phyloP scores from a whole-genome alignment of 2,888 invertebrate species.

The Alentia gelatinosa region DNA sequence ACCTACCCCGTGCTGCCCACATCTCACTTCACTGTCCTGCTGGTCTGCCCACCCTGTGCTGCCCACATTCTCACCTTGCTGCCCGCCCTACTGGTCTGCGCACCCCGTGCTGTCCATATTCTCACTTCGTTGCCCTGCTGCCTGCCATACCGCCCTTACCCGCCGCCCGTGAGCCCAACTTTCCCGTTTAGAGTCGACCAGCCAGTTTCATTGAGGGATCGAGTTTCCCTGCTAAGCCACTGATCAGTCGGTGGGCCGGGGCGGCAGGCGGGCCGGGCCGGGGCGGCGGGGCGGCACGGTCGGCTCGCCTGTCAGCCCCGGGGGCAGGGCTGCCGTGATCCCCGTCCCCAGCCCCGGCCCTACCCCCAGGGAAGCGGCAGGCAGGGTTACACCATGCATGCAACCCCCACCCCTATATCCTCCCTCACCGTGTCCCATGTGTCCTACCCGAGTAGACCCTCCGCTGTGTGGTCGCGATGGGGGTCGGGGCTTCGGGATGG shows the following conservation, averaged over 20 bases:
- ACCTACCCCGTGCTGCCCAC: no score
- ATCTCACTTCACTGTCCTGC: no score
- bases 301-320: conserved; percentile 48
- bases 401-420: background rate
- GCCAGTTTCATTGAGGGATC: conserved; percentile 44
- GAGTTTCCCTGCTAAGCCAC: conserved; percentile 20
- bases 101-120: no score
- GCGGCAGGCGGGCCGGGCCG: background rate
- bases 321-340: conserved; percentile 52
- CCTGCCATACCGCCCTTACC: background rate
- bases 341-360: background rate
- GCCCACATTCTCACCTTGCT: no score
- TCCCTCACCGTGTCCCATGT: background rate
- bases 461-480: background rate
- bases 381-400: conserved; percentile 40
- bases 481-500: background rate
- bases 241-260: conserved; percentile 11
- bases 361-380: conserved; percentile 27
- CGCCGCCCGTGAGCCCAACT: background rate
- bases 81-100: no score
- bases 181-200: background rate
- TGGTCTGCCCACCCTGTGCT: no score
- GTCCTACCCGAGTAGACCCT: background rate
- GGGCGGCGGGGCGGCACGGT: background rate
- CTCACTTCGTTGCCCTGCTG: no score